Base-by-base conservation (phyloP, 2,888 invertebrate species). In the Helicoverpa assulta region DNA sequence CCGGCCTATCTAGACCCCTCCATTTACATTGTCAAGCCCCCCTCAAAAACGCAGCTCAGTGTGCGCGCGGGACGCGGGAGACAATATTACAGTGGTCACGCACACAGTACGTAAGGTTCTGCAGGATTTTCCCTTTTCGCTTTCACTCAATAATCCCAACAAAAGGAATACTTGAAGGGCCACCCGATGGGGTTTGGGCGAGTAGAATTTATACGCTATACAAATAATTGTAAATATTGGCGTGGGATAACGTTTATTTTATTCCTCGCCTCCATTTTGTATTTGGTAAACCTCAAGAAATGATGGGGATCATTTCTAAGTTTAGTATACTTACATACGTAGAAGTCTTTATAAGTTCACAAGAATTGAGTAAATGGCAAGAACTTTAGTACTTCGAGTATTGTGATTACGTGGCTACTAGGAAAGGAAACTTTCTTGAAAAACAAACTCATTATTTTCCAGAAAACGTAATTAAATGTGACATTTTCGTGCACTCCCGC, bases 101-200 rank as follows among this genome's bases (percentile, higher is more conserved):
- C 62, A 64, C 61, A 70, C 16, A 70, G 66, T 77, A 81, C 80
- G 78, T 76, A 80, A 78, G 83, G 80, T 81, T 76, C 75, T 73
- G 74, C 72, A 79, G 82, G 84, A 86, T 86, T 88, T 89, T 86
- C 85, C 85, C 85, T 87, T 89, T 88, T 86, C 85, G 85, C 81
- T 84, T 91, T 89, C 87, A 87, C 89, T 89, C 89, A 88, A 90
- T 90, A 90, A 88, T 90, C 85, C 77, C 80, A 85, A 90, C 89
- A 91, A 92, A 89, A 86, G 87, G 86, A 87, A 88, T 88, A 86
- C 85, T 86, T 80, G 84, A 87, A 86, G 80, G 84, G 84, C 76
- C 71, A 66, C 80, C 79, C 84, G 70, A 80, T 84, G 80, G 81
- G 82, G 76, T 82, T 78, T 80, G 72, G 71, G 72, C 57, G 70